Conservation (phyloP, 1,140 invertebrate species). For the Cydia splendana region DNA sequence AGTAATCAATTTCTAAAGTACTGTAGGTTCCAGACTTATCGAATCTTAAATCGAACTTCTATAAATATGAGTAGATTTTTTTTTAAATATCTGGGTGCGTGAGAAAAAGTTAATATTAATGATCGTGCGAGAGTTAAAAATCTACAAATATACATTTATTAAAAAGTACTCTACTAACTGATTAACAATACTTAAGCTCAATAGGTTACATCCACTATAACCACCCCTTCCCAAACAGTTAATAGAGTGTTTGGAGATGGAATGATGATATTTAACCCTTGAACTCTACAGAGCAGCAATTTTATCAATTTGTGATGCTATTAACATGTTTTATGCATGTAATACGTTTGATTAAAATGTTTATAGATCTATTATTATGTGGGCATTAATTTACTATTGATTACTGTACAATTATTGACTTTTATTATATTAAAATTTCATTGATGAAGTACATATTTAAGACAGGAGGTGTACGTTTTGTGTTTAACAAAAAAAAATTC, state of each 20-base stretch:
- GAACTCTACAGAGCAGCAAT: conserved; percentile 49
- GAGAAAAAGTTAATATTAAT: conserved; percentile 31
- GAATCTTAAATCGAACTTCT: neutral
- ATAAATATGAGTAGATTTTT: neutral
- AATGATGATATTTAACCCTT: conserved; percentile 76
- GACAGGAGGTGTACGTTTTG: neutral
- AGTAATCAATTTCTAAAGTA: neutral
- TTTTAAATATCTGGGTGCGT: neutral
- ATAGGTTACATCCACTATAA: conserved; percentile 34
- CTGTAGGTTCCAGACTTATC: neutral
- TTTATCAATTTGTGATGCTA: conserved; percentile 60
- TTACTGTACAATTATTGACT: neutral
- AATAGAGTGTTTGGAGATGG: conserved; percentile 50
- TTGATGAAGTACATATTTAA: neutral
- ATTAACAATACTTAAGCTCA: conserved; percentile 45
- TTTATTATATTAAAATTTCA: neutral
- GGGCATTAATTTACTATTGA: conserved; percentile 21
- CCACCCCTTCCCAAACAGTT: conserved; percentile 56
- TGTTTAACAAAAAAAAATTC: neutral
- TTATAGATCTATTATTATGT: neutral
- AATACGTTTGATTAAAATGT: conserved; percentile 25
- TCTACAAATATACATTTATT: conserved; percentile 42
- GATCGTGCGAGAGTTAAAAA: conserved; percentile 51
- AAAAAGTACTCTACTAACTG: conserved; percentile 44
- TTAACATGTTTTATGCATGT: conserved; percentile 29